Evolutionary conservation across 2,797 vertebrate species (phyloP).

Genomic region (Lemur catta): DNA sequence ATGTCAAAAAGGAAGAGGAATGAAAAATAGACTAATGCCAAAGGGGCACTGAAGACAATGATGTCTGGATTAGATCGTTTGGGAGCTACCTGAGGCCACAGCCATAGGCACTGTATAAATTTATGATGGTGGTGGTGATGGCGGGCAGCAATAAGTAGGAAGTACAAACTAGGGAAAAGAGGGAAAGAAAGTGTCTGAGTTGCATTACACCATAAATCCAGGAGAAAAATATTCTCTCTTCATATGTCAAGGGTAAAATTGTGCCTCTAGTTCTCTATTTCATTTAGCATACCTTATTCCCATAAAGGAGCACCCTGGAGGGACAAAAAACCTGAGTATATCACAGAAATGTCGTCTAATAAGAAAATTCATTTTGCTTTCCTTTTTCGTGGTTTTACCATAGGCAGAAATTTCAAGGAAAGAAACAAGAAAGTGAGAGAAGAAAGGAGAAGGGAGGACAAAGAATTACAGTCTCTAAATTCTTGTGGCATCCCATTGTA

Average conservation of each 20-base stretch:
- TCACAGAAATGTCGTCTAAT: neutral
- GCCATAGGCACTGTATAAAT: neutral
- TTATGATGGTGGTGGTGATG: neutral
- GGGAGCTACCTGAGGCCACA: neutral
- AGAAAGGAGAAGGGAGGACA: neutral
- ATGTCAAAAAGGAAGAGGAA: constrained; percentile 39
- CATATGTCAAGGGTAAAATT: constrained; percentile 32
- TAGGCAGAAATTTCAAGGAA: constrained; percentile 19
- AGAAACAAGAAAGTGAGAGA: neutral
- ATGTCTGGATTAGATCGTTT: neutral
- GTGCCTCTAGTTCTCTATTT: constrained; percentile 15
- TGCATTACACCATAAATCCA: constrained; percentile 22
- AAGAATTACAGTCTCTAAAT: neutral
- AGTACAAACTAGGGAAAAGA: neutral
- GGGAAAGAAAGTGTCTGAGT: neutral
- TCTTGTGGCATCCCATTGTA: neutral
- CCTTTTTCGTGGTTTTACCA: neutral
- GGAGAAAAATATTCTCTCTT: constrained; percentile 50
- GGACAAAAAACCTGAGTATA: neutral
- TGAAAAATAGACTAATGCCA: neutral
- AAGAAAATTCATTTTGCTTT: constrained; percentile 28
- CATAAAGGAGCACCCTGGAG: neutral
- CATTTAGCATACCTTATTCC: constrained; percentile 44
- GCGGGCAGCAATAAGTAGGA: neutral
- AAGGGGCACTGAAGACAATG: neutral